Evolutionary conservation across 2,888 invertebrate species (phyloP), one percentile per base, ranked within the genome.

Genomic region (Plagodis pulveraria): DNA sequence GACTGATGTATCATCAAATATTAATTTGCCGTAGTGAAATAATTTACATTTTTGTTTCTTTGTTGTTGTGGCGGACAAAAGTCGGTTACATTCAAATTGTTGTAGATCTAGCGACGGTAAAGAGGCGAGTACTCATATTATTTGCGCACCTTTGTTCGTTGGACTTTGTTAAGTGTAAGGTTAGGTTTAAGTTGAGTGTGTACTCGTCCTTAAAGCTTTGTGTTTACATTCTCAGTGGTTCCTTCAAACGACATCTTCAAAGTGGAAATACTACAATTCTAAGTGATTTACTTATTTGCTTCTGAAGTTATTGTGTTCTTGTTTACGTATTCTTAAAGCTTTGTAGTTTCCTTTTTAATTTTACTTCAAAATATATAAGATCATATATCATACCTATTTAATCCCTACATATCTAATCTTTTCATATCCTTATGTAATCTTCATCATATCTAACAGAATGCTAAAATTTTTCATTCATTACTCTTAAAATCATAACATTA

Each of bases 41-140:
- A 22, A 22, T 22, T 22, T 2, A 22, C 1, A 22, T 22, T 1
- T 38, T 38, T 38, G 38, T 6, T 8, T 8, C 6, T 32, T 44
- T 44, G 22, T 44, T 22, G 69, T 70, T 56, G 63, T 67, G 70
- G 74, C 63, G 62, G 73, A 72, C 59, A 51, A 12, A 69, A 67
- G 61, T 62, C 51, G 58, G 57, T 56, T 50, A 56, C 33, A 55
- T 59, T 66, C 65, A 67, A 64, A 61, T 63, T 62, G 58, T 56
- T 64, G 63, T 66, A 70, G 65, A 69, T 61, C 81, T 81, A 76
- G 87, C 77, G 85, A 74, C 84, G 74, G 67, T 80, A 83, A 81
- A 78, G 86, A 76, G 86, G 80, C 87, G 89, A 83, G 89, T 89
- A 88, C 87, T 90, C 88, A 75, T 85, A 88, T 90, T 79, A 81